Conservation (phyloP, 2,113 vertebrate genomes). For the Chloropsis cyanopogon region DNA sequence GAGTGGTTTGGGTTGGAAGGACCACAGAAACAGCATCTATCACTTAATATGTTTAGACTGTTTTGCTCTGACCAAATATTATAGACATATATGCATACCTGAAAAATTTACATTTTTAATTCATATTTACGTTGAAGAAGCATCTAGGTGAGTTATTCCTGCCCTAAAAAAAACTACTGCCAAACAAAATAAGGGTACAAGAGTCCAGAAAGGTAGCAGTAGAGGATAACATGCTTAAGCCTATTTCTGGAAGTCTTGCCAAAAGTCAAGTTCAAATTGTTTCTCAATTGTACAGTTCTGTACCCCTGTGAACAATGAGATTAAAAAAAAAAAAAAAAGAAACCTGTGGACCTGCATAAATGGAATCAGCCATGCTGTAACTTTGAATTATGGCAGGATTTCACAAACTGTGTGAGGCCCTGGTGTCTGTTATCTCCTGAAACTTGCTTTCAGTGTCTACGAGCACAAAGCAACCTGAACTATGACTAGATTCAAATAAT, state of each 20-base stretch:
- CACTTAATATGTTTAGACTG: not conserved
- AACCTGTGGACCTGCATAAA: not conserved
- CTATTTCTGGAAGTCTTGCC: not conserved
- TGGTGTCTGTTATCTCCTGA: not conserved
- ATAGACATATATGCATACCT: not conserved
- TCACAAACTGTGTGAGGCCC: not conserved
- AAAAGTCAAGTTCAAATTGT: not conserved
- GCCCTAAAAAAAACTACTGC: not conserved
- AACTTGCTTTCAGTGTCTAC: not conserved
- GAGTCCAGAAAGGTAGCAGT: not conserved
- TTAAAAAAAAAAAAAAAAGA: not conserved
- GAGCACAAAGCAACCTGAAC: not conserved
- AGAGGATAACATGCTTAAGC: not conserved
- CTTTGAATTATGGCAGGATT: not conserved
- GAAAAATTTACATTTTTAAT: not conserved
- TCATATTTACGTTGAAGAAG: not conserved
- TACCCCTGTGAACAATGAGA: not conserved
- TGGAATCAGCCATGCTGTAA: not conserved
- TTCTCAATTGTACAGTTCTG: not conserved
- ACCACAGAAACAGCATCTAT: fast-evolving
- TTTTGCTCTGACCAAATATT: not conserved
- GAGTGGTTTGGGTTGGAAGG: not conserved
- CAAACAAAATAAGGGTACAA: not conserved
- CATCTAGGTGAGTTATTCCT: not conserved
- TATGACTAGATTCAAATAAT: not conserved